Percentiles rank a stretch among this genome's conserved stretches.
phyloP scores from a whole-genome alignment of 2,797 vertebrate genomes.

The Cuculus canorus region DNA sequence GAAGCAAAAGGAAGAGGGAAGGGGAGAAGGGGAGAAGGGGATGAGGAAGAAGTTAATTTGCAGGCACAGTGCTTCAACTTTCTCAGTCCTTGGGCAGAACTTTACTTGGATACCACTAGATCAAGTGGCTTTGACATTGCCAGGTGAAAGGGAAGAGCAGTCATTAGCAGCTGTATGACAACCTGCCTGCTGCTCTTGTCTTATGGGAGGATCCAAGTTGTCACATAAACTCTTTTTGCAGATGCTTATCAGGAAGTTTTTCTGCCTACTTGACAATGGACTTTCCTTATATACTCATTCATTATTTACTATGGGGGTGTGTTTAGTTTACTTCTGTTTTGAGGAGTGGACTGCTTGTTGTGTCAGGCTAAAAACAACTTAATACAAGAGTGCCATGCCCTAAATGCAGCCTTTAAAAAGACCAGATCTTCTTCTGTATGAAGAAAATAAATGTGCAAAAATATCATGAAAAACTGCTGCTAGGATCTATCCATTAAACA shows the following conservation, averaged over 20 bases:
- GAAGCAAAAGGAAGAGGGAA: neutral
- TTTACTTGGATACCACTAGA: rapidly evolving
- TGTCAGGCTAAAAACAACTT: neutral
- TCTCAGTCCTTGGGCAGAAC: neutral
- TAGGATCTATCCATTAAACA: neutral
- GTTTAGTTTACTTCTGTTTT: neutral
- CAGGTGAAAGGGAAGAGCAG: neutral
- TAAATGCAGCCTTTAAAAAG: neutral
- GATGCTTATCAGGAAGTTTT: neutral
- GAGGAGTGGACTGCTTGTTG: neutral
- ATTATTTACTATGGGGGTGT: neutral
- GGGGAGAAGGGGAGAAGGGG: too few species aligned
- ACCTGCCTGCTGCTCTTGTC: neutral
- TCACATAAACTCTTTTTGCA: neutral
- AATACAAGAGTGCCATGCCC: neutral
- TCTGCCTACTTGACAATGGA: neutral
- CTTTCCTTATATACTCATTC: neutral
- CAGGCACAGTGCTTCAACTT: neutral
- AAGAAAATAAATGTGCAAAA: neutral
- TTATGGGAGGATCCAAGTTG: neutral
- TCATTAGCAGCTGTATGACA: rapidly evolving
- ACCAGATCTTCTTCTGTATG: neutral
- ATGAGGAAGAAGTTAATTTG: neutral
- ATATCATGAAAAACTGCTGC: neutral
- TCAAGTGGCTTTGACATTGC: rapidly evolving